Conservation (phyloP, 2,888 invertebrate genomes). For the Seira sanloemensis region DNA sequence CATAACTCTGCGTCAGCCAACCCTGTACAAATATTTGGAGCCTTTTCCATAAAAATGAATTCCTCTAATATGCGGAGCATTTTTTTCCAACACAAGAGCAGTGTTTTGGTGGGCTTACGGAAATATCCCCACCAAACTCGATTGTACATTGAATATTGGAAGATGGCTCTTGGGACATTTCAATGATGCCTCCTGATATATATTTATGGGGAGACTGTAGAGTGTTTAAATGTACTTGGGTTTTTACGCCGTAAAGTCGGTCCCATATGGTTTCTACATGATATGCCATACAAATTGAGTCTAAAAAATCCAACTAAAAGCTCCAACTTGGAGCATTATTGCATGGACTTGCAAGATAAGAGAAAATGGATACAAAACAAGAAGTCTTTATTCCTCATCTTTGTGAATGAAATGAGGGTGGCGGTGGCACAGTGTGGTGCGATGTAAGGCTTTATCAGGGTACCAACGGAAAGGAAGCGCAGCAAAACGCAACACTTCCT, state of each 20-base stretch:
- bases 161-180: slow-evolving; percentile 56
- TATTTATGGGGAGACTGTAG: slow-evolving; percentile 8
- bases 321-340: slow-evolving; percentile 34
- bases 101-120: not conserved
- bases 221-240: slow-evolving; percentile 36
- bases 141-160: slow-evolving; percentile 50
- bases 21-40: slow-evolving; percentile 40
- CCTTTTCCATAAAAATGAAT: not conserved
- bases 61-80: not conserved
- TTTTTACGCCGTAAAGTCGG: slow-evolving; percentile 5
- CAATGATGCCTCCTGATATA: slow-evolving; percentile 26
- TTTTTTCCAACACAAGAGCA: not conserved
- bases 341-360: slow-evolving; percentile 50
- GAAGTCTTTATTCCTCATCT: slow-evolving; percentile 25
- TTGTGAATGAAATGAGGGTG: slow-evolving; percentile 14
- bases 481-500: not conserved
- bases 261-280: slow-evolving; percentile 55
- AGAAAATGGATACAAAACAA: slow-evolving; percentile 42
- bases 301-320: slow-evolving; percentile 45
- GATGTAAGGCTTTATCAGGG: not conserved
- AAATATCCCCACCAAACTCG: slow-evolving; percentile 16
- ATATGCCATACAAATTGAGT: slow-evolving; percentile 61
- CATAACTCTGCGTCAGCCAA: not conserved
- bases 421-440: not conserved
- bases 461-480: not conserved